These are phyloP conservation scores for Meloidogyne exigua DNA, from an alignment of 1,140 invertebrate genomes.

Conservation along the genomic window DNA sequence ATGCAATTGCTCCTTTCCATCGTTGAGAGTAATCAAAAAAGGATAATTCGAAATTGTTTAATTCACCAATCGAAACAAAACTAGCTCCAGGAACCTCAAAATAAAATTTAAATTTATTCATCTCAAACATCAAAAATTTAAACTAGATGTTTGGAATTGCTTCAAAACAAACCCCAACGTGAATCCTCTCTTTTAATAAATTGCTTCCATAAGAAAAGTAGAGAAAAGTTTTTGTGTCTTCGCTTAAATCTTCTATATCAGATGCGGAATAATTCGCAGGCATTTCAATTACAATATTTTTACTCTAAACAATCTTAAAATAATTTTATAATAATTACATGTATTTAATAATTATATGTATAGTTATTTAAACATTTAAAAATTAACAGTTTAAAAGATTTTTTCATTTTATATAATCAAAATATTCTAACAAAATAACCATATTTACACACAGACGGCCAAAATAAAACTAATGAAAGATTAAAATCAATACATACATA, in stretches of 20 bases:
- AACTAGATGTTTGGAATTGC: background rate
- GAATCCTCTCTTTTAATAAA: conserved; percentile 50
- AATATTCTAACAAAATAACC: no score
- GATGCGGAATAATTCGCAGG: background rate
- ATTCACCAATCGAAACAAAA: conserved; percentile 33
- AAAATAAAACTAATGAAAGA: background rate
- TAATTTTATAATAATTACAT: background rate
- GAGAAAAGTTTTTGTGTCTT: conserved; percentile 29
- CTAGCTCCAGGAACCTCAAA: conserved; percentile 42
- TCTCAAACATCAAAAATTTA: background rate
- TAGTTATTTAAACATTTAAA: conserved; percentile 7
- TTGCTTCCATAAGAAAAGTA: conserved; percentile 55
- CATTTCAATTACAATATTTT: conserved; percentile 10
- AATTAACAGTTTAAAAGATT: conserved; percentile 7
- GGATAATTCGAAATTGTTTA: conserved; percentile 38
- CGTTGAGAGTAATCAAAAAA: conserved; percentile 45
- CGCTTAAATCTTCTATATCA: background rate
- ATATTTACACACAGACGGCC: no score
- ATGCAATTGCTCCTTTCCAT: conserved; percentile 55
- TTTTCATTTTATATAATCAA: no score
- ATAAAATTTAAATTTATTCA: background rate
- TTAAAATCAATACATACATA: background rate
- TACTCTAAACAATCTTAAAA: background rate
- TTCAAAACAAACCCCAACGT: conserved; percentile 45
- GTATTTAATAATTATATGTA: conserved; percentile 6